A percentile compares a stretch with the other conserved stretches of the same genome.
phyloP scores from a whole-genome alignment of 1,140 invertebrate species.

The Scylla paramamosain region DNA sequence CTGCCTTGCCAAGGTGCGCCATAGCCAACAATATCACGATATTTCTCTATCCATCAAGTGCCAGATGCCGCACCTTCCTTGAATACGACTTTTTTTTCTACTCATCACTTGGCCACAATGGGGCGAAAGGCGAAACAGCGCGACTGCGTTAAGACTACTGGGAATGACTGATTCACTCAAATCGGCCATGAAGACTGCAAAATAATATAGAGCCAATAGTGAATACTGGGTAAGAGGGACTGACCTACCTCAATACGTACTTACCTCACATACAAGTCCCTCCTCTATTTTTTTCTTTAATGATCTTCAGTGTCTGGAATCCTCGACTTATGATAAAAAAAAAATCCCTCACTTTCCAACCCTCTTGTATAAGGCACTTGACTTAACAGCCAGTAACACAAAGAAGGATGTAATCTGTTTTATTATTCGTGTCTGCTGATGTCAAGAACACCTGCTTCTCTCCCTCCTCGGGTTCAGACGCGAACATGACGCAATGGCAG shows the following conservation, averaged over 20 bases:
- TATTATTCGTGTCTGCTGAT: not conserved
- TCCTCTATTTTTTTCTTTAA: not conserved
- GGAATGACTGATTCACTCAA: not conserved
- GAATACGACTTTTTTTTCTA: not conserved
- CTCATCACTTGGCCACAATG: not conserved
- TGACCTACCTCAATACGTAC: not conserved
- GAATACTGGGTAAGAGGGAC: not conserved
- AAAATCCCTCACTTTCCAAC: not conserved
- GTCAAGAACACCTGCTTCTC: slow-evolving; percentile 13
- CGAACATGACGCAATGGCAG: slow-evolving; percentile 10
- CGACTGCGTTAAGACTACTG: not conserved
- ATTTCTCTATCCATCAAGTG: slow-evolving; percentile 2
- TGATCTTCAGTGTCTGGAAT: not conserved
- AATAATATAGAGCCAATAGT: not conserved
- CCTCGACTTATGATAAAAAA: not conserved
- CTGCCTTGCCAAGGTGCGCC: not conserved
- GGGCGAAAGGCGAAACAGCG: not conserved
- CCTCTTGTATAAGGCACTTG: not conserved
- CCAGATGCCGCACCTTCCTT: slow-evolving; percentile 8
- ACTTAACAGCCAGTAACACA: not conserved
- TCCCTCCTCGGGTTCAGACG: not conserved
- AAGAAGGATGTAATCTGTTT: slow-evolving; percentile 23
- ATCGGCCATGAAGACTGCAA: not conserved
- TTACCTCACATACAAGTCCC: not conserved
- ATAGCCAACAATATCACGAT: not conserved